Base-by-base conservation (phyloP, 2,888 invertebrate genomes). In the Ophion slaviceki region DNA sequence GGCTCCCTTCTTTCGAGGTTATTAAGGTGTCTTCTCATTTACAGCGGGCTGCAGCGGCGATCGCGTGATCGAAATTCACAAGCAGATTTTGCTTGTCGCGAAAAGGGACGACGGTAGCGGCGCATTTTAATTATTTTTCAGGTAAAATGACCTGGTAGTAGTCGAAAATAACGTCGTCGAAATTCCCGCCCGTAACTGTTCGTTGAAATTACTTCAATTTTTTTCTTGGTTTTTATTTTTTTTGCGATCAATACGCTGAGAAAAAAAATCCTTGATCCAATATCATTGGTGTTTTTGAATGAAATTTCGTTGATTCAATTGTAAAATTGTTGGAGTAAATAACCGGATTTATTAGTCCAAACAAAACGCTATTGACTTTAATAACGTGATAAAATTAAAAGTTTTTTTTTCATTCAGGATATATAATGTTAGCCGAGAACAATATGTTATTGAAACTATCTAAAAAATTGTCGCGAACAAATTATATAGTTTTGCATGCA, bases 1-100 rank as follows among this genome's bases (percentile, higher is more conserved):
- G 17, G 61, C 28, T 79, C 62, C 67, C 67, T 66, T 74, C 74
- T 67, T 80, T 75, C 68, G 77, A 77, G 59, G 80, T 86, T 80
- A 80, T 84, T 53, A 17, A 53, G 53, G 53, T 53, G 53, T 14
- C 17, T 40, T 6, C 40, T 40, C 53, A 17, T 14, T 14, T 53
- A 53, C 53, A 17, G 17, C 53, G 5, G 5, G 53, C 53, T 53
- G 53, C 53, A 53, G 53, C 53, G 53, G 53, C 17, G 53, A 53
- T 53, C 53, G 53, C 53, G 53, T 53, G 53, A 53, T 17, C 53
- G 53, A 17, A 53, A 53, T 53, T 53, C 14, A 53, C 53, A 53
- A 53, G 53, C 53, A 14, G 14, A 17, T 14, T 53, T 17, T 53
- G 17, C 53, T 53, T 11, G 53, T 14, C 53, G 53, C 53, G 53